Evolutionary conservation across 2,888 invertebrate species (phyloP).

Genomic region (Aspidapion aeneum): DNA sequence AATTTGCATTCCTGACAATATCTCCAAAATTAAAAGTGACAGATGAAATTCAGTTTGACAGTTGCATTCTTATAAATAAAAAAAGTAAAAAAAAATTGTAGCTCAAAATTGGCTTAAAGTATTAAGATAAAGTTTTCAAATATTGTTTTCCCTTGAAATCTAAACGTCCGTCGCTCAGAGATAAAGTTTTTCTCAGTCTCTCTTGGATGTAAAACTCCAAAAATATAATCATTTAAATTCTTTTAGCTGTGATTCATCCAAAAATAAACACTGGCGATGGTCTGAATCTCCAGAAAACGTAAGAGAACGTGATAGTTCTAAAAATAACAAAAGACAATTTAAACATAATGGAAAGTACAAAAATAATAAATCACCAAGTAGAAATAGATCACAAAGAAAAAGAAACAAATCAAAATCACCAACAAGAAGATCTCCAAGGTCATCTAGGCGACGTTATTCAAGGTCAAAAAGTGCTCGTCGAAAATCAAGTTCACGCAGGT

Average conservation of each 20-base stretch:
- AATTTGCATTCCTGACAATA: too few species aligned
- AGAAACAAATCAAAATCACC: constrained; percentile 8
- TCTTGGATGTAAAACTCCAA: too few species aligned
- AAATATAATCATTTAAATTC: too few species aligned
- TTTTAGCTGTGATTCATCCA: constrained; percentile 37
- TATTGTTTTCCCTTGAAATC: too few species aligned
- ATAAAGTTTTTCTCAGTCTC: too few species aligned
- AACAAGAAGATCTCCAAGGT: constrained; percentile 9
- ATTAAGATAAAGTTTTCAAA: too few species aligned
- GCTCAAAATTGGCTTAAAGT: too few species aligned
- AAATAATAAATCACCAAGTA: neutral
- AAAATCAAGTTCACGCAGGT: neutral
- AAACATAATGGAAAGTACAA: neutral
- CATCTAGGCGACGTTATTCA: neutral
- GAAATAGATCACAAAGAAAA: constrained; percentile 9
- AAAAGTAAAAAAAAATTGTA: constrained; percentile 9
- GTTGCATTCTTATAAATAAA: neutral
- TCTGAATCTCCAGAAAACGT: constrained; percentile 67
- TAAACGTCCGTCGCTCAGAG: too few species aligned
- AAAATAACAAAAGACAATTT: constrained; percentile 47
- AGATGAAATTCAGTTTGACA: too few species aligned
- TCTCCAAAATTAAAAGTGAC: too few species aligned
- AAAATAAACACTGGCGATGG: constrained; percentile 64
- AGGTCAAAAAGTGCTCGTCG: neutral
- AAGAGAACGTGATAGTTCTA: constrained; percentile 47